These are phyloP conservation scores for Alligator mississippiensis DNA, from an alignment of 2,113 vertebrate genomes.

Conservation along the genomic window DNA sequence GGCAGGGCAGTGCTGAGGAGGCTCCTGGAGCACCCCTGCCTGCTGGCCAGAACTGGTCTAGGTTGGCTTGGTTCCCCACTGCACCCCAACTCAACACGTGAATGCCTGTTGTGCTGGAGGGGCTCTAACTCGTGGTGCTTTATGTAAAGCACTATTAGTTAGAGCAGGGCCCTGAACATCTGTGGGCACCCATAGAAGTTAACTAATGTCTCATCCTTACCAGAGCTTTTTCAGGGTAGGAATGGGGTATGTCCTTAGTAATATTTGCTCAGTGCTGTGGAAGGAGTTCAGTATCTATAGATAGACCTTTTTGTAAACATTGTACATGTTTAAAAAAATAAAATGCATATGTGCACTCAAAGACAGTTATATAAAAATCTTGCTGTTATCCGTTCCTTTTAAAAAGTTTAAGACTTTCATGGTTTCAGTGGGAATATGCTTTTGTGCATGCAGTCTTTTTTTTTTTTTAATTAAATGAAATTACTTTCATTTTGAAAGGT, in stretches of 20 bases:
- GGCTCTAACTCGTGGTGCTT: too few species aligned
- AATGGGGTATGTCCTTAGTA: fast-evolving
- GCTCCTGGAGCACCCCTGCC: too few species aligned
- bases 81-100: too few species aligned
- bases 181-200: too few species aligned
- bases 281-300: neutral
- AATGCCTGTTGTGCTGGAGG: too few species aligned
- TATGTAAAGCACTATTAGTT: too few species aligned
- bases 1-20: too few species aligned
- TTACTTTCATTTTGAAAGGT: conserved; percentile 19
- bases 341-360: neutral
- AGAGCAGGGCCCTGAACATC: too few species aligned
- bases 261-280: neutral
- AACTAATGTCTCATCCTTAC: neutral
- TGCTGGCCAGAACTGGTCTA: too few species aligned
- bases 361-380: neutral
- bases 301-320: neutral
- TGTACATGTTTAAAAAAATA: neutral
- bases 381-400: neutral
- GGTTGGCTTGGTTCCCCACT: too few species aligned
- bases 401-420: neutral
- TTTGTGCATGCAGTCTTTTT: neutral
- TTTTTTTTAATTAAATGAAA: neutral
- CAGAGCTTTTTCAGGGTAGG: neutral
- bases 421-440: neutral